These are phyloP conservation scores for Empis livida DNA, from an alignment of 2,888 invertebrate species.

Conservation along the genomic window DNA sequence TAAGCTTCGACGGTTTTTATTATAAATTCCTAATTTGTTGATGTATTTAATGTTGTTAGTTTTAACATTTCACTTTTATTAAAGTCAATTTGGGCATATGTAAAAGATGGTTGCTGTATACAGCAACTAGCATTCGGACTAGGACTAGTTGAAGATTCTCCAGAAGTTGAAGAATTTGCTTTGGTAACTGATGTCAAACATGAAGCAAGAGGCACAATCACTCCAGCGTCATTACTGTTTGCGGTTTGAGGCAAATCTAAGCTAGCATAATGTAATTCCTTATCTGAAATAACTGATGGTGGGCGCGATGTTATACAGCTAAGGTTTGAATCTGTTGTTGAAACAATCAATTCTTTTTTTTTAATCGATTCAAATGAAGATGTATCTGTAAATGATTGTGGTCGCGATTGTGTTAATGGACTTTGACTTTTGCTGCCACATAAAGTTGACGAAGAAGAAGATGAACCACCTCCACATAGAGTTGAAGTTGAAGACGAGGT, in stretches of 20 bases:
- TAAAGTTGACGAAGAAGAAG: slow-evolving; percentile 14
- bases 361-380: slow-evolving; percentile 2
- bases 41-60: no score
- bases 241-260: slow-evolving; percentile 40
- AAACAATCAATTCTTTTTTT: background rate
- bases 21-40: no score
- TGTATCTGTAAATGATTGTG: slow-evolving; percentile 13
- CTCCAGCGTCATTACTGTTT: slow-evolving; percentile 5
- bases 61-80: slow-evolving; percentile 19
- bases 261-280: slow-evolving; percentile 51
- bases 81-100: slow-evolving; percentile 74
- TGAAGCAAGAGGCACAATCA: slow-evolving; percentile 12
- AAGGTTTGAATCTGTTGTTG: background rate
- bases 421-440: slow-evolving; percentile 18
- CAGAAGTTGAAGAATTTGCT: slow-evolving; percentile 11
- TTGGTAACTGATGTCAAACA: slow-evolving; percentile 5
- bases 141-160: slow-evolving; percentile 24
- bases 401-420: slow-evolving; percentile 10
- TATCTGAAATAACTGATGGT: slow-evolving; percentile 30
- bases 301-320: slow-evolving; percentile 21
- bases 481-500: slow-evolving; percentile 19
- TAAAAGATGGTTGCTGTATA: slow-evolving; percentile 37
- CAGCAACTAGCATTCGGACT: slow-evolving; percentile 21
- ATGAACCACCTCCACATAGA: slow-evolving; percentile 13
- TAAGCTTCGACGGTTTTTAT: no score